phyloP scores from a whole-genome alignment of 2,113 vertebrate genomes.

The Suricata suricatta region DNA sequence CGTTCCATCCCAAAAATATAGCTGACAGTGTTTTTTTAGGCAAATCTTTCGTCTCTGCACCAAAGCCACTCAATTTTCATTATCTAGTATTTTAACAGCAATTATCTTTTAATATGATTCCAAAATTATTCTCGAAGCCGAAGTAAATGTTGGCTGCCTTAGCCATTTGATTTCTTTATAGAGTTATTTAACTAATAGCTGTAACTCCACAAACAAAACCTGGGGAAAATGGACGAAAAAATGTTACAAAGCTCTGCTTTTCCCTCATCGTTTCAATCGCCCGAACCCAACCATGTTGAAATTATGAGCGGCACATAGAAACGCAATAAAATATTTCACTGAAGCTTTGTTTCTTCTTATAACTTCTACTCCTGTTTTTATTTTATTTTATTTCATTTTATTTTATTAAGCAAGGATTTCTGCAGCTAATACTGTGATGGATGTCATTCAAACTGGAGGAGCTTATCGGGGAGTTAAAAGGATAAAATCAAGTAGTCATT shows the following conservation, averaged over 20 bases:
- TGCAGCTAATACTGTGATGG: slow-evolving; percentile 77
- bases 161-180: slow-evolving; percentile 61
- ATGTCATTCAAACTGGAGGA: slow-evolving; percentile 84
- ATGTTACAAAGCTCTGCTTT: slow-evolving; percentile 28
- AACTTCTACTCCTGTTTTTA: slow-evolving; percentile 73
- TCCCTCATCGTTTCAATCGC: slow-evolving; percentile 56
- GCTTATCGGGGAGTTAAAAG: slow-evolving; percentile 87
- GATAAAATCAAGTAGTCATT: slow-evolving; percentile 89
- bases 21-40: not conserved
- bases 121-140: slow-evolving; percentile 69
- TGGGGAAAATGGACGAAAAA: slow-evolving; percentile 36
- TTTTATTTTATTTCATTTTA: not conserved
- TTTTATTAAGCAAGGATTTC: slow-evolving; percentile 82
- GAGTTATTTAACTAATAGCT: slow-evolving; percentile 52
- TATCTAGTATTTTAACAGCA: slow-evolving; percentile 52
- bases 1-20: not conserved
- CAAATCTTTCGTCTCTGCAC: not conserved
- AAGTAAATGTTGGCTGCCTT: slow-evolving; percentile 39
- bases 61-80: not conserved
- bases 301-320: slow-evolving; percentile 74
- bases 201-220: slow-evolving; percentile 44
- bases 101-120: slow-evolving; percentile 70
- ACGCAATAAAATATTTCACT: slow-evolving; percentile 69
- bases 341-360: slow-evolving; percentile 75
- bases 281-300: slow-evolving; percentile 58